Evolutionary conservation across 2,888 invertebrate species (phyloP).

Genomic region (Eupithecia insigniata): DNA sequence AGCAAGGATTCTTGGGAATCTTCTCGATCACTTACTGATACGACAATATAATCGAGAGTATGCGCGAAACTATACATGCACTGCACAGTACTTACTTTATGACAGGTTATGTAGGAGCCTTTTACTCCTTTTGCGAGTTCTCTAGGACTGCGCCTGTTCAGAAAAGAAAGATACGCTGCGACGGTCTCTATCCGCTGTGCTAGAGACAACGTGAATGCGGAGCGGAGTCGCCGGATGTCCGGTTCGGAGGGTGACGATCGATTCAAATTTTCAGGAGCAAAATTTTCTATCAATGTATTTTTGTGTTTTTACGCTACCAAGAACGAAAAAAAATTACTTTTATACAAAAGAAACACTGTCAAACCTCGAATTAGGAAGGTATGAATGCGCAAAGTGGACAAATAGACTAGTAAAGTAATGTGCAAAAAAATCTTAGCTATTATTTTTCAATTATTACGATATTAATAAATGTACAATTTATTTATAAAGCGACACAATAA

Average conservation of each 20-base stretch:
- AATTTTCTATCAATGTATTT: conserved; percentile 40
- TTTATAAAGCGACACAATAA: conserved; percentile 72
- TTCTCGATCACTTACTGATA: conserved; percentile 47
- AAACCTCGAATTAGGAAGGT: conserved; percentile 42
- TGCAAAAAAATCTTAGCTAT: conserved; percentile 39
- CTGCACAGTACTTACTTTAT: conserved; percentile 80
- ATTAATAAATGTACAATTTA: conserved; percentile 59
- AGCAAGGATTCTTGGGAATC: conserved; percentile 51
- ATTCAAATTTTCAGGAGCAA: conserved; percentile 57
- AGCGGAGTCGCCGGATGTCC: conserved; percentile 82
- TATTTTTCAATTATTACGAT: conserved; percentile 44
- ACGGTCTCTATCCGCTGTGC: conserved; percentile 78
- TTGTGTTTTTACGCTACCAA: conserved; percentile 25
- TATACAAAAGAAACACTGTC: conserved; percentile 41
- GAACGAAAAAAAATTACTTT: conserved; percentile 34
- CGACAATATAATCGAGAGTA: conserved; percentile 46
- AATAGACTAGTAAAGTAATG: conserved; percentile 41
- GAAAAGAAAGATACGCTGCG: conserved; percentile 83
- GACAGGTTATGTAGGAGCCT: conserved; percentile 85
- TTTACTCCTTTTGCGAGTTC: conserved; percentile 84
- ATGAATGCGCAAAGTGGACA: conserved; percentile 42
- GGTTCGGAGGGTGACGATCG: conserved; percentile 60
- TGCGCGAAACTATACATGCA: conserved; percentile 57
- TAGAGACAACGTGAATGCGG: conserved; percentile 80
- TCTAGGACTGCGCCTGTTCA: conserved; percentile 84